These are phyloP conservation scores for Doryteuthis pealeii DNA, from an alignment of 1,140 invertebrate genomes.

Conservation along the genomic window DNA sequence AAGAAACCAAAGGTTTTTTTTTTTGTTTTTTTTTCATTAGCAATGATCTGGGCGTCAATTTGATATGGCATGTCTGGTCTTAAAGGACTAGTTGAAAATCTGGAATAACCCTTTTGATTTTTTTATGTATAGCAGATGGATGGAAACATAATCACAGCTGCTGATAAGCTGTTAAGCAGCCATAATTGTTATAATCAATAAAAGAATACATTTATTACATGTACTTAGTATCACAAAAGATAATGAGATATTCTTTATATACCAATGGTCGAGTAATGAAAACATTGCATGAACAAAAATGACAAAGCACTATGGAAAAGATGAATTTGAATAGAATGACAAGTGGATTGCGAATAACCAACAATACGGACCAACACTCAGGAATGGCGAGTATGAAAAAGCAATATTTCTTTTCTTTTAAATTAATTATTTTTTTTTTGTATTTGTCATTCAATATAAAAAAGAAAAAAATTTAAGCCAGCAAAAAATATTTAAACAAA, in stretches of 20 bases:
- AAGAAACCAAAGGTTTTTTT: too few species aligned
- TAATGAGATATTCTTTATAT: too few species aligned
- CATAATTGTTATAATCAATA: too few species aligned
- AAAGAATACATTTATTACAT: too few species aligned
- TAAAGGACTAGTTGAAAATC: background rate
- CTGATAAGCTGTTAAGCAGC: background rate
- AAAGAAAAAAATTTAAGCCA: constrained; percentile 4
- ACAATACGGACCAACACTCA: background rate
- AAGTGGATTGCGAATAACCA: constrained; percentile 3
- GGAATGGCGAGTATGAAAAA: constrained; percentile 8
- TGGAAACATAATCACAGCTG: constrained; percentile 9
- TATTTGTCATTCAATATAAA: background rate
- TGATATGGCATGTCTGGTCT: too few species aligned
- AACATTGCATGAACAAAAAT: constrained; percentile 8
- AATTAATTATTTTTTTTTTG: background rate
- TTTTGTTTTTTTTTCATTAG: too few species aligned
- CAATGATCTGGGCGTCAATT: too few species aligned
- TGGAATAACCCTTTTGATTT: background rate
- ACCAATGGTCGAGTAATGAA: background rate
- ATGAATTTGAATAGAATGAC: constrained; percentile 3
- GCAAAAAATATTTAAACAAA: constrained; percentile 4
- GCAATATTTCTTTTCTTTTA: background rate
- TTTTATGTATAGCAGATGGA: background rate
- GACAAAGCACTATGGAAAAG: constrained; percentile 7
- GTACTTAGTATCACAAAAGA: too few species aligned